Evolutionary conservation across 2,797 vertebrate genomes (phyloP).

Genomic region (Ammospiza maritima): DNA sequence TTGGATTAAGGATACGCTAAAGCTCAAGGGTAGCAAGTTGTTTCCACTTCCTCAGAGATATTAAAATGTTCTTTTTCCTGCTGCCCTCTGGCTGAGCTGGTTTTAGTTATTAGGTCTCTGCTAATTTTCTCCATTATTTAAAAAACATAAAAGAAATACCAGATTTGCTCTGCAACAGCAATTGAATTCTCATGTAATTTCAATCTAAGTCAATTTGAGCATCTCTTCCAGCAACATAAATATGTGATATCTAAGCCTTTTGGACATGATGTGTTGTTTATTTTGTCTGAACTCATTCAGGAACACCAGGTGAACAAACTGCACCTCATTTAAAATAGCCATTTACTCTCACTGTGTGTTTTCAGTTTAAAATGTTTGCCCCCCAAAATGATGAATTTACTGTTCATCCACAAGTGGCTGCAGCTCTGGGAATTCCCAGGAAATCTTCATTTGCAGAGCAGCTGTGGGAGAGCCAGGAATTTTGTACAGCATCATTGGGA

Average conservation of each 20-base stretch:
- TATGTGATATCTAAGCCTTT: background rate
- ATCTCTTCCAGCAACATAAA: background rate
- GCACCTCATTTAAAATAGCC: background rate
- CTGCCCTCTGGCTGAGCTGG: background rate
- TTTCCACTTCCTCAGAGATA: background rate
- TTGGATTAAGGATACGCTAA: background rate
- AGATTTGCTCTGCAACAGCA: background rate
- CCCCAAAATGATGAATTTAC: background rate
- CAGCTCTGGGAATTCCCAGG: background rate
- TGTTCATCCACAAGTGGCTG: background rate
- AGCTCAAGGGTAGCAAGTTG: background rate
- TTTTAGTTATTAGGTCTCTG: constrained; percentile 2
- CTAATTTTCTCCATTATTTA: constrained; percentile 1
- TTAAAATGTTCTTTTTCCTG: background rate
- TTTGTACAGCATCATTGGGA: background rate
- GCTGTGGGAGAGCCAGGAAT: background rate
- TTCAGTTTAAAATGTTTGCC: background rate
- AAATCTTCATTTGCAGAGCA: background rate
- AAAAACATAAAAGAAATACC: background rate
- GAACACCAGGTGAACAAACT: background rate
- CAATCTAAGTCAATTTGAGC: background rate
- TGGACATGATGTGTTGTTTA: accelerated
- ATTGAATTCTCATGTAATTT: background rate
- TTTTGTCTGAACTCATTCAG: background rate
- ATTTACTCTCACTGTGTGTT: accelerated